These are phyloP conservation scores for Marasmarcha lunaedactyla DNA, from an alignment of 2,888 invertebrate genomes.

Conservation along the genomic window DNA sequence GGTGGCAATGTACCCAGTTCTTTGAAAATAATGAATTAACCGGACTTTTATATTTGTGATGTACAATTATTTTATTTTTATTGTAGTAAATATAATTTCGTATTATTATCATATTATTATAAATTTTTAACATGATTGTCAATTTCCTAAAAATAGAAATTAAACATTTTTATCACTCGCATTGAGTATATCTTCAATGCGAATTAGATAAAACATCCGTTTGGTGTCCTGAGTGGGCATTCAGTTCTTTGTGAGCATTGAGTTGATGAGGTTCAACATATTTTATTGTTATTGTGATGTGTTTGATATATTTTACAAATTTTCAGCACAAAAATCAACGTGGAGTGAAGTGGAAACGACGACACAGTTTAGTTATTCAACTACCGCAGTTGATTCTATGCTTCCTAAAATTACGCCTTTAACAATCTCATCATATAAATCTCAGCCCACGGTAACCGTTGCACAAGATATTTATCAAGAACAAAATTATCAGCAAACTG, in stretches of 20 bases:
- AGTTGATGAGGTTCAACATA: constrained; percentile 33
- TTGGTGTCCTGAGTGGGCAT: neutral
- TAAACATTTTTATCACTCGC: neutral
- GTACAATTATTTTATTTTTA: too few species aligned
- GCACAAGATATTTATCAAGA: constrained; percentile 32
- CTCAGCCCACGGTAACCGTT: constrained; percentile 36
- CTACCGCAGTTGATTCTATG: constrained; percentile 38
- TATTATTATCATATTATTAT: too few species aligned
- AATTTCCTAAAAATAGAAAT: too few species aligned
- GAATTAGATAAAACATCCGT: neutral
- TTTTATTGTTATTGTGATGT: constrained; percentile 32
- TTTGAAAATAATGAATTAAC: too few species aligned
- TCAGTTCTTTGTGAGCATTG: constrained; percentile 23
- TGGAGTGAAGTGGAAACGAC: constrained; percentile 50
- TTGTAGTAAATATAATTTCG: neutral
- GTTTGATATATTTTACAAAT: constrained; percentile 31
- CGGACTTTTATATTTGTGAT: too few species aligned
- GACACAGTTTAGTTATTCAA: constrained; percentile 46
- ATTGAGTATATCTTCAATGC: neutral
- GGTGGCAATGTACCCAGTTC: too few species aligned
- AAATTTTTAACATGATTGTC: too few species aligned
- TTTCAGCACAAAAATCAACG: constrained; percentile 60
- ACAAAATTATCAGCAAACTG: constrained; percentile 35
- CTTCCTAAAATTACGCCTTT: constrained; percentile 41
- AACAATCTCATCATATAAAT: constrained; percentile 38